Evolutionary conservation across 2,888 invertebrate species (phyloP), one percentile per base, ranked within the genome.

Genomic region (Auanema sp.): DNA sequence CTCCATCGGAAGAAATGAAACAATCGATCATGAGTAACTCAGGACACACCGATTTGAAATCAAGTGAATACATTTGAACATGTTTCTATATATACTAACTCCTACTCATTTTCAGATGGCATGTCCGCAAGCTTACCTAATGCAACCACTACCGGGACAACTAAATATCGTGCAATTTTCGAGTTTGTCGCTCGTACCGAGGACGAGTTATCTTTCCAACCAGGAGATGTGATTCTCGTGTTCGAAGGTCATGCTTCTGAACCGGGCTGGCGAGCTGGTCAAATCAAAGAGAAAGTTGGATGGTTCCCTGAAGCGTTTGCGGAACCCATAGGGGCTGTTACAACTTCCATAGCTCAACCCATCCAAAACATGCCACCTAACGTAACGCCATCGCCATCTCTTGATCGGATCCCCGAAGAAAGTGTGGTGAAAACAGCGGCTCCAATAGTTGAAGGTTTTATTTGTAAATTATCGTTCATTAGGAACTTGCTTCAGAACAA

Each of bases 261-360:
- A 83, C 94, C 94, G 0, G 97, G 96, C n/a, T 98, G 97, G 95
- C 87, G 92, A 78, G 92, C 93, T 73, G 97, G 97, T 0, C 91
- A 91, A 79, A 90, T 93, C 40, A 88, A 91, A 81, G 95, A 93
- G 2, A 90, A 91, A 69, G 68, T 72, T 44, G 74, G 70, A 14
- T 84, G 85, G 72, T 86, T 86, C 77, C 86, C 86, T 6, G 73
- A 83, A 50, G 79, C 84, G 1, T 86, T 84, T 80, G 86, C 86
- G 1, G 85, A 86, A 58, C 69, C 79, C 8, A 69, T 83, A 16
- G 78, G 70, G 5, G 62, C 68, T 0, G 68, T 76, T 12, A 66
- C 69, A 21, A 55, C 62, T 41, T 59, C 47, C 23, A 53, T 25
- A 16, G 3, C 21, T 58, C 69, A 74, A 50, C 76, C 76, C 1